Evolutionary conservation across 1,140 invertebrate genomes (phyloP).

Genomic region (Chironomus striatipennis): DNA sequence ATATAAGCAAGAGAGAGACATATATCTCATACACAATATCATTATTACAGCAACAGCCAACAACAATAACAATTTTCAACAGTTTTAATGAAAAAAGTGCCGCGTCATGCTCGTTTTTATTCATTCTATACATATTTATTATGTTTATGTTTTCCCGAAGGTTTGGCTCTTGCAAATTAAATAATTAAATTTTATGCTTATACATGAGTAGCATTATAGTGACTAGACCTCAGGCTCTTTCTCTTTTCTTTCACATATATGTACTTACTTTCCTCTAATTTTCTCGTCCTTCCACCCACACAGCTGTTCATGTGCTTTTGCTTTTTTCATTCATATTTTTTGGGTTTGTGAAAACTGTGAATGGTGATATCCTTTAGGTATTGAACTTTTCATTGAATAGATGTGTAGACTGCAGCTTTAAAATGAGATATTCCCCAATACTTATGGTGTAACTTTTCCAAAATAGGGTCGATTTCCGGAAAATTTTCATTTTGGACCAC

Average conservation of each 20-base stretch:
- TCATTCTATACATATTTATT: background rate
- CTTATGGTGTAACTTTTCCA: too few species aligned
- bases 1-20: too few species aligned
- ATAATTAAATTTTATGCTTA: slow-evolving; percentile 15
- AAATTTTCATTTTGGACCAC: too few species aligned
- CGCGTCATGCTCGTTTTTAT: background rate
- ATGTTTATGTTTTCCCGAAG: slow-evolving; percentile 12
- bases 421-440: too few species aligned
- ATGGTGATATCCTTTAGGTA: too few species aligned
- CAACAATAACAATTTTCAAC: background rate
- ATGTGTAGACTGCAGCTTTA: too few species aligned
- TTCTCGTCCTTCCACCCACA: background rate
- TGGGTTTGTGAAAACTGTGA: too few species aligned
- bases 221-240: background rate
- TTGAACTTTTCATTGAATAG: too few species aligned
- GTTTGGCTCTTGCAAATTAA: background rate
- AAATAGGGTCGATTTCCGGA: too few species aligned
- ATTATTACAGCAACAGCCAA: background rate
- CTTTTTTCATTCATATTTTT: background rate
- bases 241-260: background rate
- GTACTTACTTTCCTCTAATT: background rate
- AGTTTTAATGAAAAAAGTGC: slow-evolving; percentile 1
- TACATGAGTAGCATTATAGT: background rate
- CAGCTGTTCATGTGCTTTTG: background rate
- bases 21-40: background rate